Base-by-base conservation (phyloP, 2,888 invertebrate species). In the Stenodera caucasica region DNA sequence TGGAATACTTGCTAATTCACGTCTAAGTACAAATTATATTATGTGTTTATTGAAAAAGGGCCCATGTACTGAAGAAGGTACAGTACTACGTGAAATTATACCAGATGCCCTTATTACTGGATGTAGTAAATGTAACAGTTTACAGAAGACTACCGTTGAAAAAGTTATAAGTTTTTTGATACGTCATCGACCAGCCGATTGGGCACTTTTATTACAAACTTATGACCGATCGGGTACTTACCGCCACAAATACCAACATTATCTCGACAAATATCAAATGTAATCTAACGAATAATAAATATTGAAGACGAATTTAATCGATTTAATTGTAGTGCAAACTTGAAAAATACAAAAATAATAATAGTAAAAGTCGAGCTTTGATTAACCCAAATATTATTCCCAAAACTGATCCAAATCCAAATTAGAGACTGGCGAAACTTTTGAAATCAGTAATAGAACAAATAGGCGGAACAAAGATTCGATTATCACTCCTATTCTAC, bases 211-310 rank as follows among this genome's bases (percentile, higher is more conserved):
- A 23, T 68, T 84, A 12, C 77, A 79, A 2, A 83, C 84, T 59
- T 89, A 87, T 82, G 89, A 90, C 73, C 88, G 88, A 8, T 83
- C 84, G 1, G 88, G 88, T 0, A 85, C 86, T 61, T 83, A 82
- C 71, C 77, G 81, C 69, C 79, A 76, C 45, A 78, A 79, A 15
- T 83, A 76, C 50, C 78, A 49, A 14, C 58, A 58, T 33, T 64
- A 56, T 30, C 49, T 64, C 21, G 32, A 61, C 14, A 53, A 57
- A 53, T 23, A 30, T 30, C 5, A n/a, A 26, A 2, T 5, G 26
- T 26, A 5, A 26, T 2, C 5, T 2, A 26, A 26, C 2, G 26
- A 26, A 26, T 26, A 26, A 26, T 5, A 26, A 5, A 26, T 26
- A 26, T 5, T 15, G 15, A 7, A 45, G 2, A 21, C 45, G 1